Base-by-base conservation (phyloP, 37 sponge, comb jelly and placozoan species). In the Sycon ciliatum region DNA sequence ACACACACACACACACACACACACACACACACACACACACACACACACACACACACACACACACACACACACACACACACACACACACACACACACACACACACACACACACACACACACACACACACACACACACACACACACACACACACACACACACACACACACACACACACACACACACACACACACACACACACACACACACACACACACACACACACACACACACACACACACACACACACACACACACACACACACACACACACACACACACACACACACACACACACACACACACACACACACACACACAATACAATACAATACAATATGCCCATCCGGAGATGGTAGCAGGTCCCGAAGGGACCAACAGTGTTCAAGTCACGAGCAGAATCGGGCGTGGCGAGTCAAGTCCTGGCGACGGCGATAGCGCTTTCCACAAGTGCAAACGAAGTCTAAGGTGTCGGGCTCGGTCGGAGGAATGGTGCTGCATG, bases 251-350 rank as follows among this genome's bases (percentile, higher is more conserved):
- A 72, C 26, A 9, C 56, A 31, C 67, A 72, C 69, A 79, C 4
- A 24, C 56, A 78, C 71, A 78, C 34, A 65, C 67, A 69, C 79
- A 78, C 67, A 58, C 49, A 42, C 49, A 42, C 46, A 58, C 27
- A 23, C 27, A 42, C 49, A 42, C 49, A 42, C 49, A 42, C 49
- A 42, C 49, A 42, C 49, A 42, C 49, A 42, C 49, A 42, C 49
- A 42, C 49, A 42, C 49, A 42, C 49, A 42, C 49, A 42, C 49
- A 42, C 49, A 42, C 49, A 42, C 49, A 42, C 49, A 42, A n/a
- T n/a, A n/a, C n/a, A n/a, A n/a, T n/a, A n/a, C n/a, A n/a, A n/a
- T n/a, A n/a, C n/a, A n/a, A n/a, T n/a, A n/a, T n/a, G n/a, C n/a
- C n/a, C n/a, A n/a, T n/a, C n/a, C n/a, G n/a, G n/a, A n/a, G n/a